Conservation (phyloP, 2,797 vertebrate species). For the Mallotus villosus region DNA sequence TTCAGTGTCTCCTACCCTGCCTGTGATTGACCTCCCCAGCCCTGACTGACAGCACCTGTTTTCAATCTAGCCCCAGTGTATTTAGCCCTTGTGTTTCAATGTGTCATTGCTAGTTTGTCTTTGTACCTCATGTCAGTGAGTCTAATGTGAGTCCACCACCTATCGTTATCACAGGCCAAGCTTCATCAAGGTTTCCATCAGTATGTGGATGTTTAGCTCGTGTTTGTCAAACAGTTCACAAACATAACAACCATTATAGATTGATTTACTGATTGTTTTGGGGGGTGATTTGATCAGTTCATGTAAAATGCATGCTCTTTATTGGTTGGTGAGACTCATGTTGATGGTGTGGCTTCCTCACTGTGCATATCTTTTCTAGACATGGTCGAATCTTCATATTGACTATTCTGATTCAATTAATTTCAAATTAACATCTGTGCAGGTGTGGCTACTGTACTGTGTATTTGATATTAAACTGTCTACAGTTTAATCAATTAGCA, state of each 20-base stretch:
- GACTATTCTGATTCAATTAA: constrained; percentile 40
- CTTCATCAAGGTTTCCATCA: constrained; percentile 4
- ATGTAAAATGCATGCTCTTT: no score
- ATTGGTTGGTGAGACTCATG: constrained; percentile 5
- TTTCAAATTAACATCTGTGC: constrained; percentile 53
- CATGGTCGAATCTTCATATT: constrained; percentile 24
- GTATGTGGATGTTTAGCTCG: background rate
- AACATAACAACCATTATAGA: constrained; percentile 3
- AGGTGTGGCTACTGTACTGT: constrained; percentile 15
- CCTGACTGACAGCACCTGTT: no score
- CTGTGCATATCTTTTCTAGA: constrained; percentile 23
- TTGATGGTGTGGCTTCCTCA: constrained; percentile 25
- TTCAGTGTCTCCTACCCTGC: no score
- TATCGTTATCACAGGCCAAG: no score
- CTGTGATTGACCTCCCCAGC: no score
- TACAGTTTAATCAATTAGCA: constrained; percentile 47
- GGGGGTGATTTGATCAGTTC: background rate
- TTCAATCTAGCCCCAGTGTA: no score
- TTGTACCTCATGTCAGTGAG: no score
- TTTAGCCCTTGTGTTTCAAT: no score
- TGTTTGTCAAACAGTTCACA: constrained; percentile 7
- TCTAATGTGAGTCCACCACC: no score
- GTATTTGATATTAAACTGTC: constrained; percentile 46
- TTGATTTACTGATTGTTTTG: constrained; percentile 3
- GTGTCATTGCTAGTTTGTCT: no score